Evolutionary conservation across 2,797 vertebrate species (phyloP).

Genomic region (Thalassophryne amazonica): DNA sequence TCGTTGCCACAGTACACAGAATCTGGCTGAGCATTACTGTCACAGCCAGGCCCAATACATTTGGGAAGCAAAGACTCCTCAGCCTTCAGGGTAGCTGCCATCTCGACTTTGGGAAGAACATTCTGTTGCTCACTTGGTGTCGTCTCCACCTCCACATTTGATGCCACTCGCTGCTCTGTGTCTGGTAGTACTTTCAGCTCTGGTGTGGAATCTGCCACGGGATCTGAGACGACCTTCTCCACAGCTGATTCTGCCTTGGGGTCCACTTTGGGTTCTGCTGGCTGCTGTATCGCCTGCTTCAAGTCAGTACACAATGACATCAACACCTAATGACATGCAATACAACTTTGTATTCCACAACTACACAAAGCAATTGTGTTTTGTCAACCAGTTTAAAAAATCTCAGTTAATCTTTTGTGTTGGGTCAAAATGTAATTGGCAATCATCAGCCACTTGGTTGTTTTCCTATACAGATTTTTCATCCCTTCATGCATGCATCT

Average conservation of each 20-base stretch:
- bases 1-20: constrained; percentile 95
- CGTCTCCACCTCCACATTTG: constrained; percentile 63
- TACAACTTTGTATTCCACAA: not conserved
- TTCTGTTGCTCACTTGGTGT: constrained; percentile 14
- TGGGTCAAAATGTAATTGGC: no score
- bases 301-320: constrained; percentile 42
- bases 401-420: no score
- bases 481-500: no score
- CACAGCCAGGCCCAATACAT: constrained; percentile 95
- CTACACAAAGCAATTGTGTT: no score
- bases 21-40: constrained; percentile 88
- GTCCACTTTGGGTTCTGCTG: constrained; percentile 20
- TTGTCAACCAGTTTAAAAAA: no score
- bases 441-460: no score
- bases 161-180: constrained; percentile 49
- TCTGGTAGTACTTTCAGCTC: constrained; percentile 45
- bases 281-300: constrained; percentile 57
- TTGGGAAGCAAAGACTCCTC: constrained; percentile 81
- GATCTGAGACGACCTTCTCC: no score
- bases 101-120: constrained; percentile 21
- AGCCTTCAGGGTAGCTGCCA: constrained; percentile 18
- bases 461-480: no score
- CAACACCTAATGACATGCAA: constrained; percentile 2
- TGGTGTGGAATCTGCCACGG: not conserved
- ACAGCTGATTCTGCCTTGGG: constrained; percentile 15